A percentile compares a stretch with the other conserved stretches of the same genome.
Conservation (phyloP, 1,140 invertebrate species). For the Drosophila lowei region DNA sequence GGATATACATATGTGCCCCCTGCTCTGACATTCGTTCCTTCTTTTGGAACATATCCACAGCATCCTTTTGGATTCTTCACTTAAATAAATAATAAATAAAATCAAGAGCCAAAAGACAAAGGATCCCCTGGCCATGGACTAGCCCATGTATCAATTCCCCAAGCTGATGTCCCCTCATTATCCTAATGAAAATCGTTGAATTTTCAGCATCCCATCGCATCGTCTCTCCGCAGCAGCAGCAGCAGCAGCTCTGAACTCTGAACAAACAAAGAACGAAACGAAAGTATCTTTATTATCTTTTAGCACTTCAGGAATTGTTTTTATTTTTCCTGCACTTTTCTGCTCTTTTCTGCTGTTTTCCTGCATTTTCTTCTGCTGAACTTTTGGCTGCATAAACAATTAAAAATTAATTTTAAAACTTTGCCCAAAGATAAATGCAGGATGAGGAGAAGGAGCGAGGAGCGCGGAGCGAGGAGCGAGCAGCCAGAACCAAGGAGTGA, state of each 20-base stretch:
- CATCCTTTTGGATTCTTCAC: too few relatives aligned
- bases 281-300: slow-evolving; percentile 39
- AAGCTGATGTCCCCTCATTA: slow-evolving; percentile 5
- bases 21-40: too few relatives aligned
- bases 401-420: slow-evolving; percentile 75
- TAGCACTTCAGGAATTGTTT: slow-evolving; percentile 24
- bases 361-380: slow-evolving; percentile 22
- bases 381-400: slow-evolving; percentile 62
- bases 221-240: too few relatives aligned
- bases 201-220: slow-evolving; percentile 8
- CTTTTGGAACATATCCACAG: too few relatives aligned
- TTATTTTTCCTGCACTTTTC: slow-evolving; percentile 22
- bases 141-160: too few relatives aligned
- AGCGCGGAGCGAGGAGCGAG: background rate
- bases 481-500: background rate
- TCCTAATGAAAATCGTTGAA: slow-evolving; percentile 24
- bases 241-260: slow-evolving; percentile 2
- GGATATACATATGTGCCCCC: too few relatives aligned
- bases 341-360: slow-evolving; percentile 11
- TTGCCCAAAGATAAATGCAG: slow-evolving; percentile 44
- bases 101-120: too few relatives aligned
- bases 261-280: slow-evolving; percentile 17
- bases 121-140: too few relatives aligned
- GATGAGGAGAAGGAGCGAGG: slow-evolving; percentile 30
- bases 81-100: too few relatives aligned